Conservation (phyloP, 2,797 vertebrate genomes). For the Ctenopoma multispine region DNA sequence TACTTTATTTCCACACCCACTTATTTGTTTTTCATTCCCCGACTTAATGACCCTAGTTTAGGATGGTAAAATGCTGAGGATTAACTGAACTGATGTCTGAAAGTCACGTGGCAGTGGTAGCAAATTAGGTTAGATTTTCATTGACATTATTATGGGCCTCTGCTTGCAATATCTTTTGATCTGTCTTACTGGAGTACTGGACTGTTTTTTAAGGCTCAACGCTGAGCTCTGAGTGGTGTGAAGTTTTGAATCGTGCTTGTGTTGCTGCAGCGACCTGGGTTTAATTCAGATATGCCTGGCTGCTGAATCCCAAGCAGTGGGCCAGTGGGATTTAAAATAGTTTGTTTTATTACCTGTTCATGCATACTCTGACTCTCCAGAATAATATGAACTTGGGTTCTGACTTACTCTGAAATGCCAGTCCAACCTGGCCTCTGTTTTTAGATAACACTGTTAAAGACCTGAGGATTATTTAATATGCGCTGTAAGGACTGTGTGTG, state of each 20-base stretch:
- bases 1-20: not conserved
- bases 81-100: not conserved
- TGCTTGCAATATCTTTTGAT: not conserved
- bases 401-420: constrained; percentile 29
- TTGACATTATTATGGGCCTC: too few species aligned
- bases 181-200: not conserved
- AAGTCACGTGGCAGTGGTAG: not conserved
- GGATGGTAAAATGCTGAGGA: not conserved
- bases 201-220: too few species aligned
- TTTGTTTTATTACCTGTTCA: constrained; percentile 56
- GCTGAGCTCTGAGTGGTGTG: not conserved
- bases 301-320: constrained; percentile 28
- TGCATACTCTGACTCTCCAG: constrained; percentile 42
- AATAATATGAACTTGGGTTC: constrained; percentile 60
- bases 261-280: constrained; percentile 30
- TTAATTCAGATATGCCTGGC: constrained; percentile 29
- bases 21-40: not conserved
- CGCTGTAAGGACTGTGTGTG: constrained; percentile 6
- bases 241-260: constrained; percentile 29
- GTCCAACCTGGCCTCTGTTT: constrained; percentile 40
- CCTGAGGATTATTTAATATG: constrained; percentile 52
- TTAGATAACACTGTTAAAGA: constrained; percentile 46
- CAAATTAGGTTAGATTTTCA: not conserved
- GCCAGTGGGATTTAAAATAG: constrained; percentile 23
- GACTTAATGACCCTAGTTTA: not conserved